Percentiles rank a stretch among this genome's conserved stretches.
phyloP scores from a whole-genome alignment of 2,113 vertebrate species.

The Planiliza haematocheilus region DNA sequence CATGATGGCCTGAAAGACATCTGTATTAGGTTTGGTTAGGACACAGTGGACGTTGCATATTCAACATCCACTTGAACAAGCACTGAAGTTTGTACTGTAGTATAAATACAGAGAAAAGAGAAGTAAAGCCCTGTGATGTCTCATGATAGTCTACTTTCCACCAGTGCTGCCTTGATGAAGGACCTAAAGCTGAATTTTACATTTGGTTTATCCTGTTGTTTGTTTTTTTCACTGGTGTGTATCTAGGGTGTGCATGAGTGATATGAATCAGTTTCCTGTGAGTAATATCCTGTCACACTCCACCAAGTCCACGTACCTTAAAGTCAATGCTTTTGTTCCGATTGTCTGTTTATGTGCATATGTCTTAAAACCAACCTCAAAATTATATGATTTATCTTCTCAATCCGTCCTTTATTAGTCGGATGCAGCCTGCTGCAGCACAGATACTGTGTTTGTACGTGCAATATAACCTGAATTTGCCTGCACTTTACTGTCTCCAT shows the following conservation, averaged over 20 bases:
- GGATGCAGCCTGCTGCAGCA: neutral
- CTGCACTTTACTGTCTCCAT: slow-evolving; percentile 44
- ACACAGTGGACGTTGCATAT: neutral
- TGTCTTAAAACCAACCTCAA: too few species aligned
- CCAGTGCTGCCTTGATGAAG: neutral
- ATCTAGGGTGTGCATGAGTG: neutral
- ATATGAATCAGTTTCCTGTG: slow-evolving; percentile 26
- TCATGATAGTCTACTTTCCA: neutral
- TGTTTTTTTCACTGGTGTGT: neutral
- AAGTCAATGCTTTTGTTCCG: neutral
- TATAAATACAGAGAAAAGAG: neutral
- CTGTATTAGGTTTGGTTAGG: neutral
- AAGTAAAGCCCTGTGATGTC: neutral
- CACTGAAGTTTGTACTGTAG: too few species aligned
- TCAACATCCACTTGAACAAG: neutral
- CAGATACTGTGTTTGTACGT: slow-evolving; percentile 8
- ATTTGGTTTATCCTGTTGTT: neutral
- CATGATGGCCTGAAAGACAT: neutral
- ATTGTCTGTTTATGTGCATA: neutral
- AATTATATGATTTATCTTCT: neutral
- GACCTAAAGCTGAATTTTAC: neutral
- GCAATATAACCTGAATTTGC: slow-evolving; percentile 34
- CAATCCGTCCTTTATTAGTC: neutral
- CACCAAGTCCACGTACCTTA: neutral
- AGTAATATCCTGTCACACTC: slow-evolving; percentile 14